These are phyloP conservation scores for Pitangus sulphuratus DNA, from an alignment of 2,797 vertebrate genomes.

Conservation along the genomic window DNA sequence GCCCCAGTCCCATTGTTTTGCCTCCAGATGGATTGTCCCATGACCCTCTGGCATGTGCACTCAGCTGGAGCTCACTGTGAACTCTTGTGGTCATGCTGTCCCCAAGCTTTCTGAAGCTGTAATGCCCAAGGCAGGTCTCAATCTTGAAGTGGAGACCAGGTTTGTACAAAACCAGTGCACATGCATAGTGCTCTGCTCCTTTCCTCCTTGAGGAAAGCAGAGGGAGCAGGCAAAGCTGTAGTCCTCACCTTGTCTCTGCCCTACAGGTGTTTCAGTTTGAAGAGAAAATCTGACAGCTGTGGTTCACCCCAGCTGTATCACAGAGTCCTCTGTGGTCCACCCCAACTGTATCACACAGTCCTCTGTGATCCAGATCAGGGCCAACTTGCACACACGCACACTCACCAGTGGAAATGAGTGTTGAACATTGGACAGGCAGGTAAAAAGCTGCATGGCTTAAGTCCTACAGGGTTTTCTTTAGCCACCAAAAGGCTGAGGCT, in stretches of 20 bases:
- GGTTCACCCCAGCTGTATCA: not conserved
- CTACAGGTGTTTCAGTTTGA: not conserved
- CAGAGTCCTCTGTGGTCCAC: not conserved
- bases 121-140: not conserved
- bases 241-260: not conserved
- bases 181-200: not conserved
- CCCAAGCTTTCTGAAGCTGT: not conserved
- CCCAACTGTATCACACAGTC: not conserved
- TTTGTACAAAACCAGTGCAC: not conserved
- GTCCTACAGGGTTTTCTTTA: not conserved
- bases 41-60: not conserved
- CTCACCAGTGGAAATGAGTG: not conserved
- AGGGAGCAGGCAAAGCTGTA: not conserved
- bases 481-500: not conserved
- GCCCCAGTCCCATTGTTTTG: conserved; percentile 27
- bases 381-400: rapidly evolving
- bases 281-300: not conserved
- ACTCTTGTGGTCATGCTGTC: not conserved
- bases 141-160: not conserved
- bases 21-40: not conserved
- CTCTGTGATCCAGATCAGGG: not conserved
- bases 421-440: not conserved
- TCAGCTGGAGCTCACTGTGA: not conserved
- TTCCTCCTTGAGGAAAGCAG: not conserved
- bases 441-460: not conserved